A percentile compares a stretch with the other conserved stretches of the same genome.
Evolutionary conservation across 2,113 vertebrate species (phyloP).

Genomic region (Phalacrocorax pelagicus): DNA sequence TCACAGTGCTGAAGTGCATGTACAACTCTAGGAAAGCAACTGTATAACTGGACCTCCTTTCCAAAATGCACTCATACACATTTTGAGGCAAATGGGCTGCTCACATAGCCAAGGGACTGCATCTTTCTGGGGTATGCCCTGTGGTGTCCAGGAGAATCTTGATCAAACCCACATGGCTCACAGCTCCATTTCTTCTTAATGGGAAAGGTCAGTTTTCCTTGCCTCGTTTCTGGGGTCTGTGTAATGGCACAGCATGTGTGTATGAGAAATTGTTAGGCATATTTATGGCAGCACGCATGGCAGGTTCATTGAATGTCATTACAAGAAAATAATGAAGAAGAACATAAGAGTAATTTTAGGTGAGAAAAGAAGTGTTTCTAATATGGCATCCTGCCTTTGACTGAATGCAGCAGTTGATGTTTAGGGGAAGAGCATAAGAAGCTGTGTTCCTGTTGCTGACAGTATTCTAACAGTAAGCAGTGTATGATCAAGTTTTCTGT

Average conservation of each 20-base stretch:
- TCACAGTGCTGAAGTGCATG: neutral
- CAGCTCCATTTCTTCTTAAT: neutral
- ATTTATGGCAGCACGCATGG: neutral
- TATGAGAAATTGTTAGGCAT: neutral
- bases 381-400: neutral
- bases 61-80: neutral
- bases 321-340: neutral
- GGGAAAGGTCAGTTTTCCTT: neutral
- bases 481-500: neutral
- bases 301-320: accelerated
- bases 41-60: neutral
- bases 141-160: accelerated
- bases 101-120: accelerated
- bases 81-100: neutral
- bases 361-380: neutral
- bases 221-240: neutral
- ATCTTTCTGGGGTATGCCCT: neutral
- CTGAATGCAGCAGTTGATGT: neutral
- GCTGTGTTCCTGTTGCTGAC: accelerated
- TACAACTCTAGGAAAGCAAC: neutral
- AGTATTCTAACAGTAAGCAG: neutral
- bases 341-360: neutral
- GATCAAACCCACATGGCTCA: neutral
- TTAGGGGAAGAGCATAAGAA: neutral
- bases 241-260: accelerated